Evolutionary conservation across 2,113 vertebrate species (phyloP), one percentile per base, ranked within the genome.

Genomic region (Pagrus major): DNA sequence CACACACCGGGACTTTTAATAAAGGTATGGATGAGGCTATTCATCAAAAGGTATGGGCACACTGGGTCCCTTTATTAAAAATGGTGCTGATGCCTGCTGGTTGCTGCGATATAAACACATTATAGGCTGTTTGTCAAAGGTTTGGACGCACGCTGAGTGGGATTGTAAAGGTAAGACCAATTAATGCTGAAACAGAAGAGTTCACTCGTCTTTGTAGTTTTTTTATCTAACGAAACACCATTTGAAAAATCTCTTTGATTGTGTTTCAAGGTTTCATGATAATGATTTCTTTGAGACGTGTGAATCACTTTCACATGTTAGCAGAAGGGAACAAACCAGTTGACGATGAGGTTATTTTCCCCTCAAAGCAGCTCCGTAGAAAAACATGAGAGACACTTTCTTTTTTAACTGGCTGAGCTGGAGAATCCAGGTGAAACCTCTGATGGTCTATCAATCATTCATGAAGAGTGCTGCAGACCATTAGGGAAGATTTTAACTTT

Each of bases 1-100:
- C 31, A 25, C 35, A 9, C 85, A 31, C 16, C 27, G 18, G 77
- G 76, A 35, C 82, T 69, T 80, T 87, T 84, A 81, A 90, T 81
- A 70, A 90, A 69, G 77, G 56, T 58, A 72, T 66, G 70, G 80
- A 84, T 3, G 74, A 77, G 61, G 63, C 71, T 41, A 14, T 84
- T 81, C 77, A 84, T 90, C 74, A 79, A 31, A 51, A 60, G 42
- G 29, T 51, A 82, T 25, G 81, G 23, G 31, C 86, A 25, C 88
- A 18, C 42, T 27, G 84, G 69, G 78, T 25, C 61, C 18, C 39
- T 39, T 56, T 63, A 72, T 71, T 84, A 46, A 54, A 33, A 44
- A 67, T 29, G 49, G 14, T 51, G 84, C 84, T 80, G 86, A 70
- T 47, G 75, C 35, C 31, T 44, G 73, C 70, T 27, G 66, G 35